Evolutionary conservation across 2,797 vertebrate species (phyloP), one percentile per base, ranked within the genome.

Genomic region (Hylomyscus alleni): DNA sequence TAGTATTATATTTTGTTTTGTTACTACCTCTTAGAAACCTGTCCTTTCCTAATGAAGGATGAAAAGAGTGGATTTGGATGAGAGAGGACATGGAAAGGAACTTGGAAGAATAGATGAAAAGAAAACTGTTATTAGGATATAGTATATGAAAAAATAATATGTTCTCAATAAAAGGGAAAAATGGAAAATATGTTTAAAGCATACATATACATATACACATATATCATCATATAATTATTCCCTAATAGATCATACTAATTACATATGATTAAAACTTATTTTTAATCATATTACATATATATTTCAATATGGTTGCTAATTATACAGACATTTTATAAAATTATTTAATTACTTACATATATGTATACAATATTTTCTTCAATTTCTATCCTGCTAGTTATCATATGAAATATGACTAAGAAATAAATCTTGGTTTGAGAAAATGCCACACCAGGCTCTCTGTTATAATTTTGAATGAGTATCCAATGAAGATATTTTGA

Each of bases 361-460:
- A 78, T 52, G 6, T 31, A 80, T 22, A 56, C 19, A 81, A 58
- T 58, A 37, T 13, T 58, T 56, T 56, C 19, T 81, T 81, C 10
- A n/a, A 56, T 31, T 82, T 60, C 19, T 6, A n/a, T 69, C 67
- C 47, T 90, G 22, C 1, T 22, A 75, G 3, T 44, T 73, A 69
- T 67, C 67, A n/a, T n/a, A 50, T 37, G 13, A 93, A 15, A 6
- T 94, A 83, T 97, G 40, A 81, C 6, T 24, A 84, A 88, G 22
- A 84, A 72, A 5, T 87, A 86, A 95, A 14, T n/a, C 14, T 12
- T 81, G 3, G 1, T 69, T 84, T 84, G 86, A 37, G 5, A 3
- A 94, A 81, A 12, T 75, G 24, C 72, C 65, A 77, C n/a, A 73
- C 60, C 65, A 44, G 0, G 0, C 73, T 90, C 4, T 92, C 84